Percentiles rank a stretch among this genome's conserved stretches.
These are phyloP conservation scores for Dissostichus mawsoni DNA, from an alignment of 2,113 vertebrate species.

Conservation along the genomic window DNA sequence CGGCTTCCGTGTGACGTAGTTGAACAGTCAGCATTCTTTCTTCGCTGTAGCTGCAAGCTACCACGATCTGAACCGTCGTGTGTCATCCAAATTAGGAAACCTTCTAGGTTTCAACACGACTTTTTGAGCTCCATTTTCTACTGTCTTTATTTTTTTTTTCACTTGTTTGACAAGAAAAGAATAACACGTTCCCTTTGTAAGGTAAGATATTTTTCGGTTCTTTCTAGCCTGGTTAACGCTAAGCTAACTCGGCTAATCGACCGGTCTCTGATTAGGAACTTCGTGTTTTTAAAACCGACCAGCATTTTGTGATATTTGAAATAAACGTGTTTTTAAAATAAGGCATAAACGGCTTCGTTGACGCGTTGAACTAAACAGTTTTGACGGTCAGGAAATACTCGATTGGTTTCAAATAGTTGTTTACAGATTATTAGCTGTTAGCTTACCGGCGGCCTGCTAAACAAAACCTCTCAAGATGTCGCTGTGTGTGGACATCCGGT, in stretches of 20 bases:
- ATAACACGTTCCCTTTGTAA: conserved; percentile 73
- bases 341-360: rapidly evolving
- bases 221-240: conserved; percentile 21
- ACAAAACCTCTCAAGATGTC: conserved; percentile 56
- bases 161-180: conserved; percentile 31
- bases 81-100: neutral
- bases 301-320: neutral
- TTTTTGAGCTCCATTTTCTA: neutral
- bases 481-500: conserved; percentile 70
- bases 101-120: conserved; percentile 3
- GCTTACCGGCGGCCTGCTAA: conserved; percentile 53
- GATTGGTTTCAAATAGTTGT: neutral
- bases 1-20: conserved; percentile 60
- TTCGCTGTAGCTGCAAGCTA: conserved; percentile 30
- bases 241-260: conserved; percentile 6
- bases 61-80: neutral
- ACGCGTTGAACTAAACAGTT: rapidly evolving
- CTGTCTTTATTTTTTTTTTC: conserved; percentile 29
- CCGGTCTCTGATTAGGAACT: conserved; percentile 8
- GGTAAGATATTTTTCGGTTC: conserved; percentile 62
- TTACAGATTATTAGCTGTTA: conserved; percentile 37
- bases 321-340: too few relatives aligned
- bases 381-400: neutral
- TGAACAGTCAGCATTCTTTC: conserved; percentile 69
- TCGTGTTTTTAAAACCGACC: neutral